phyloP scores from a whole-genome alignment of 2,797 vertebrate genomes.

The Ara ararauna region DNA sequence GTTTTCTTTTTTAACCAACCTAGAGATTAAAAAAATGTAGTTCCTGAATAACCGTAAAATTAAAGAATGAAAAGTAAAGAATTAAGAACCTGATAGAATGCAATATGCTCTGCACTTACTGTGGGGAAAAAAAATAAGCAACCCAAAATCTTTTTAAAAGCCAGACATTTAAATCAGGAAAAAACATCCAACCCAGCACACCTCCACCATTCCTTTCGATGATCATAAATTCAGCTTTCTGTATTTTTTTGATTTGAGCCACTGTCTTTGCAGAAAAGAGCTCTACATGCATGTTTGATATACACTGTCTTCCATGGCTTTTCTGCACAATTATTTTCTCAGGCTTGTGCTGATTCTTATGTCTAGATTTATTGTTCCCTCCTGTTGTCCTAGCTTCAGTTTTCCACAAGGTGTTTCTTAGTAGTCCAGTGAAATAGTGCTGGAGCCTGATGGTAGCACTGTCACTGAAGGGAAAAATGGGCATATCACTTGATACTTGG shows the following conservation, averaged over 20 bases:
- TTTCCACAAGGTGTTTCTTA: neutral
- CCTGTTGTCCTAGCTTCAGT: neutral
- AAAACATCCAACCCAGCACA: neutral
- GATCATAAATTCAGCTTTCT: neutral
- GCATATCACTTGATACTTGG: accelerated
- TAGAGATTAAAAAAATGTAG: neutral
- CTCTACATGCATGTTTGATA: neutral
- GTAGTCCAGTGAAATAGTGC: neutral
- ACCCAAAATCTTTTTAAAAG: neutral
- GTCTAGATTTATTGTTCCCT: neutral
- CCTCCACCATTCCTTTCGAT: neutral
- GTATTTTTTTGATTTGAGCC: neutral
- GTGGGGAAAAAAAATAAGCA: neutral
- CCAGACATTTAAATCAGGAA: neutral
- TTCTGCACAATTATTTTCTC: neutral
- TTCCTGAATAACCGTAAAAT: neutral
- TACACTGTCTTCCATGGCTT: neutral
- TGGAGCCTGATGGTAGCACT: neutral
- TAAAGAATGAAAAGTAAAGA: neutral
- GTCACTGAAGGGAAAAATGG: neutral
- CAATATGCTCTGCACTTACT: neutral
- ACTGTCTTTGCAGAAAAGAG: constrained; percentile 10
- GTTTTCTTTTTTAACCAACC: neutral
- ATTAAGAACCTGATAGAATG: neutral
- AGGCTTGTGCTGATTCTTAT: neutral